Evolutionary conservation across 2,797 vertebrate species (phyloP).

Genomic region (Linurgus olivaceus): DNA sequence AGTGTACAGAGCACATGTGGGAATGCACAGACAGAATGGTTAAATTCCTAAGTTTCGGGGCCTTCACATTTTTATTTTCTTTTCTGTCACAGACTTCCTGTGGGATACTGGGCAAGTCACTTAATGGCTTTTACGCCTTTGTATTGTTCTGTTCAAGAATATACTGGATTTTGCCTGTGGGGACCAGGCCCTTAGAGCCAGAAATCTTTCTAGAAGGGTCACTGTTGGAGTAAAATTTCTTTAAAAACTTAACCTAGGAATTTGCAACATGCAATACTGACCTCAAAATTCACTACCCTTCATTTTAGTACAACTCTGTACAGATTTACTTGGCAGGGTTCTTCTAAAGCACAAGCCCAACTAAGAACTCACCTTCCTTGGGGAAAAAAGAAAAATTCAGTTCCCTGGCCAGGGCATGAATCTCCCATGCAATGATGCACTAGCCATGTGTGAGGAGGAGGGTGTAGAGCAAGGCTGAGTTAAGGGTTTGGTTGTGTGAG

Average conservation of each 20-base stretch:
- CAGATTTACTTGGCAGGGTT: neutral
- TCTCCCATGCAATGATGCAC: neutral
- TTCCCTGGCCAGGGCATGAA: neutral
- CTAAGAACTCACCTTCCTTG: neutral
- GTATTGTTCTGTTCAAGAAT: slow-evolving; percentile 34
- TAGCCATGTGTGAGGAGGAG: neutral
- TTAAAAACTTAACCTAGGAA: neutral
- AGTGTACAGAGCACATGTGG: neutral
- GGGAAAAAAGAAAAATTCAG: neutral
- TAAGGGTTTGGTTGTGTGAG: neutral
- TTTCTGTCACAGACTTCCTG: slow-evolving; percentile 55
- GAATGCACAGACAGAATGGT: neutral
- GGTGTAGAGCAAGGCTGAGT: neutral
- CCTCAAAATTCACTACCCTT: neutral
- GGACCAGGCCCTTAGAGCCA: neutral
- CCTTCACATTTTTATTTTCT: slow-evolving; percentile 10
- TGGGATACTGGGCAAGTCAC: neutral
- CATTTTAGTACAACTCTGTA: neutral
- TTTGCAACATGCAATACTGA: neutral
- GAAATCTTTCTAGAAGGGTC: neutral
- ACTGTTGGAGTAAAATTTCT: neutral
- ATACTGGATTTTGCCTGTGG: neutral
- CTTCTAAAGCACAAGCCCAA: neutral
- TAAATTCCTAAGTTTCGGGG: neutral
- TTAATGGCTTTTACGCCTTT: neutral